phyloP scores from a whole-genome alignment of 2,888 invertebrate genomes.

The Hirtodrosophila confusa region DNA sequence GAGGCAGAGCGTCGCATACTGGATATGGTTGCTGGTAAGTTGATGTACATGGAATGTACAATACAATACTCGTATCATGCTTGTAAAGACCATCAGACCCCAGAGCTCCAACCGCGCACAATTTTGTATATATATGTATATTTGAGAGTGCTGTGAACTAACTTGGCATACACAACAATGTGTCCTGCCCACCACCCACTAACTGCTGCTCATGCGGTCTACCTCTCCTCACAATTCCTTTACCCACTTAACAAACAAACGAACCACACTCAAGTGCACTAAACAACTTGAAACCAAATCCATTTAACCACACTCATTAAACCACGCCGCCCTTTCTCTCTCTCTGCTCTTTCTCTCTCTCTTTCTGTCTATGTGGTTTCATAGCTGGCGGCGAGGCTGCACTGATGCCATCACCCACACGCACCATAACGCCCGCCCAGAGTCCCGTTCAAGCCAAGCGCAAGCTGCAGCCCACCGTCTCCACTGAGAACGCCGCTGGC shows the following conservation, averaged over 20 bases:
- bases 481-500: slow-evolving; percentile 87
- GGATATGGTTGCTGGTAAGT: slow-evolving; percentile 87
- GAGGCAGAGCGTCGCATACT: slow-evolving; percentile 90
- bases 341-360: slow-evolving; percentile 50
- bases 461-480: slow-evolving; percentile 90
- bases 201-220: slow-evolving; percentile 51
- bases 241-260: slow-evolving; percentile 22
- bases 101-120: slow-evolving; percentile 38
- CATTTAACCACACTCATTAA: slow-evolving; percentile 73
- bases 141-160: slow-evolving; percentile 60
- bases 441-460: slow-evolving; percentile 88
- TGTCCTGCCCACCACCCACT: slow-evolving; percentile 46
- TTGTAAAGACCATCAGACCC: slow-evolving; percentile 44
- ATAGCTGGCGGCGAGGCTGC: slow-evolving; percentile 85
- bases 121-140: slow-evolving; percentile 61
- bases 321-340: slow-evolving; percentile 66
- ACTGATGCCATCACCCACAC: slow-evolving; percentile 87
- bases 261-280: slow-evolving; percentile 70
- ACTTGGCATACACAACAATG: slow-evolving; percentile 63
- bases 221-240: slow-evolving; percentile 32
- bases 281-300: slow-evolving; percentile 67
- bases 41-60: slow-evolving; percentile 5
- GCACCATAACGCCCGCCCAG: slow-evolving; percentile 85
- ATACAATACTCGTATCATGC: slow-evolving; percentile 30
- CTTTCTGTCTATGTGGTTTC: slow-evolving; percentile 30